Evolutionary conservation across 2,888 invertebrate genomes (phyloP), one percentile per base, ranked within the genome.

Genomic region (Drosophila cognata): DNA sequence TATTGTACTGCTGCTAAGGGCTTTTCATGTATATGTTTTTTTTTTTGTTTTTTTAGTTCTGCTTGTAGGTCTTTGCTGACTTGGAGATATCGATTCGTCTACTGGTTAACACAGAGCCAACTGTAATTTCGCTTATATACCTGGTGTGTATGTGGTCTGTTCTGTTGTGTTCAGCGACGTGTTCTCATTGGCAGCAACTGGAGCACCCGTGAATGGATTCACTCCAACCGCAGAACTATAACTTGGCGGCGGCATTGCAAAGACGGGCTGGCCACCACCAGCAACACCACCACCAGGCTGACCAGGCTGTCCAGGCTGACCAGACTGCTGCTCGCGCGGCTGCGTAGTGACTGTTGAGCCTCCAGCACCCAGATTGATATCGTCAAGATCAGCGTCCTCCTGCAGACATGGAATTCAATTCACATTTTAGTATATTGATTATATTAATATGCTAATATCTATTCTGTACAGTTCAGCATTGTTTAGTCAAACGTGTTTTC

Each of bases 131-230:
- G 28, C 28, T 92, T 92, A 92, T 90, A 92, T 93, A 93, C 93
- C 93, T 93, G 93, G 93, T 82, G 93, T 93, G 86, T 93, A 93
- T 77, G 93, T 93, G 72, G 93, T 91, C 84, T 93, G 92, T 84
- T 92, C 93, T 78, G 93, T 89, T 82, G 92, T 90, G 86, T 93
- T 93, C 76, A 93, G 91, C 77, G 93, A 93, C 66, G 93, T 93
- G 71, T 91, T 92, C 84, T 93, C 93, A 52, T 91, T 93, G 53
- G 93, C 92, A 6, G 92, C 90, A 35, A 92, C 92, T 18, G 92
- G 92, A 60, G 92, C 92, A 43, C 92, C 92, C 16, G 93, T 92
- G 73, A 93, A 93, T 21, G 93, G 93, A 91, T 93, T 93, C 36
- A 92, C 93, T 52, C 93, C 93, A 70, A 92, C 92, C 6, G 91